Evolutionary conservation across 2,113 vertebrate genomes (phyloP).

Genomic region (Limanda limanda): DNA sequence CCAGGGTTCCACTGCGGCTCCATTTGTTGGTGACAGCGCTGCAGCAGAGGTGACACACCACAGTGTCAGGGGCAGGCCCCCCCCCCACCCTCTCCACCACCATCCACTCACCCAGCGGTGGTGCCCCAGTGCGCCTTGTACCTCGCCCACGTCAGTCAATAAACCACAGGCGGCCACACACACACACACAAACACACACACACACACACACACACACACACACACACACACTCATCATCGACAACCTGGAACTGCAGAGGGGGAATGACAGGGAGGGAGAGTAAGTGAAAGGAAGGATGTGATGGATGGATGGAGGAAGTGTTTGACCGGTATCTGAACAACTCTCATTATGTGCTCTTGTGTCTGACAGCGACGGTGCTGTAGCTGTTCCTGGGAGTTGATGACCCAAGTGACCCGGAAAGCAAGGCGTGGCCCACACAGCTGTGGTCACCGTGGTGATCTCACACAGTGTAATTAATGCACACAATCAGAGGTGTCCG

Average conservation of each 20-base stretch:
- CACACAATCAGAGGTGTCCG: constrained; percentile 76
- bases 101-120: constrained; percentile 64
- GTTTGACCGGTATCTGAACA: constrained; percentile 56
- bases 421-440: constrained; percentile 74
- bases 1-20: constrained; percentile 74
- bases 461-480: constrained; percentile 81
- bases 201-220: constrained; percentile 25
- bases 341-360: constrained; percentile 73
- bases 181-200: constrained; percentile 29
- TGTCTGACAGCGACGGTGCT: constrained; percentile 67
- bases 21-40: constrained; percentile 79
- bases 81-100: constrained; percentile 51
- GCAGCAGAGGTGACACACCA: constrained; percentile 74
- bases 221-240: constrained; percentile 22
- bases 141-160: constrained; percentile 69
- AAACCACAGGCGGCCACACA: constrained; percentile 53
- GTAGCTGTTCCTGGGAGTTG: constrained; percentile 60
- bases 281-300: constrained; percentile 49
- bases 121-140: constrained; percentile 63
- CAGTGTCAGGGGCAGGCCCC: constrained; percentile 65
- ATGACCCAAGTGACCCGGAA: constrained; percentile 79
- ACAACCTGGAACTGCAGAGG: constrained; percentile 39
- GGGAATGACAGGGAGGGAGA: constrained; percentile 18
- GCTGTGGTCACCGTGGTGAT: constrained; percentile 79
- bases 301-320: constrained; percentile 36